Conservation (phyloP, 2,113 vertebrate species). For the Plectropomus leopardus region DNA sequence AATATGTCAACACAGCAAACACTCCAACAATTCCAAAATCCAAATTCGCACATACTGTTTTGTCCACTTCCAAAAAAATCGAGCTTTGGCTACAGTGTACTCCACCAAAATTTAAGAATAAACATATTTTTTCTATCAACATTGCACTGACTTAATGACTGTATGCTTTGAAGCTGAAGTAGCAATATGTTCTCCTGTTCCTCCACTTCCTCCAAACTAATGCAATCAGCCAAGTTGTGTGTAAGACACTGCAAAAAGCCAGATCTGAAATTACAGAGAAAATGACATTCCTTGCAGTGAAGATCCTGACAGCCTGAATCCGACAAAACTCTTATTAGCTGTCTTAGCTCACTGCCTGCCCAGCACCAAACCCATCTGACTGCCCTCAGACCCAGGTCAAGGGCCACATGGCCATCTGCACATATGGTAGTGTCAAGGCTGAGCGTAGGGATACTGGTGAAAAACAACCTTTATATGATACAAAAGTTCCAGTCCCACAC, state of each 20-base stretch:
- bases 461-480: background rate
- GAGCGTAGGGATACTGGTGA: background rate
- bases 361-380: background rate
- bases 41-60: background rate
- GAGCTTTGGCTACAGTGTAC: background rate
- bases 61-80: background rate
- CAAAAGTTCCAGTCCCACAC: background rate
- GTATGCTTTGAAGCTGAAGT: slow-evolving; percentile 9
- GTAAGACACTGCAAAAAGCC: background rate
- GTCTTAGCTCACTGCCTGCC: background rate
- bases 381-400: slow-evolving; percentile 9
- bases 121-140: background rate
- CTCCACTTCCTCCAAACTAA: background rate
- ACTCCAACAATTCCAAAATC: background rate
- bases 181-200: slow-evolving; percentile 1
- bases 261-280: background rate
- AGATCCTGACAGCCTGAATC: slow-evolving; percentile 4
- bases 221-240: background rate
- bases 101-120: background rate
- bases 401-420: background rate
- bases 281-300: background rate
- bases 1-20: background rate
- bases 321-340: background rate
- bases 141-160: background rate
- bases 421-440: slow-evolving; percentile 11